Evolutionary conservation across 2,797 vertebrate species (phyloP).

Genomic region (Ctenopoma kingsleyae): DNA sequence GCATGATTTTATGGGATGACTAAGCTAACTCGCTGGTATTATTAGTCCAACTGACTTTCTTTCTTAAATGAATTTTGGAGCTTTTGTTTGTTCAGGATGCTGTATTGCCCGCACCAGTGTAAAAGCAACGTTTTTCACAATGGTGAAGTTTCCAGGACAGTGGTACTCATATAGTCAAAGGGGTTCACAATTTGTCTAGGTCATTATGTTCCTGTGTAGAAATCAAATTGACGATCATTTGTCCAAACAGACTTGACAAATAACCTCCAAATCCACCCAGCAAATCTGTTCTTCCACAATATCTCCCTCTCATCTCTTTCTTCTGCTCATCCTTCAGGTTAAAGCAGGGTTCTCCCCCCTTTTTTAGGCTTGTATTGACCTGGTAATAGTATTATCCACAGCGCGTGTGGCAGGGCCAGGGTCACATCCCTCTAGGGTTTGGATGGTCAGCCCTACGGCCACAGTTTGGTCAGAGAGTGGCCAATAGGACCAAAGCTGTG

Average conservation of each 20-base stretch:
- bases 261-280: conserved; percentile 41
- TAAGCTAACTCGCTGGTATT: conserved; percentile 23
- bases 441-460: conserved; percentile 78
- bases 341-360: conserved; percentile 38
- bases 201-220: conserved; percentile 33
- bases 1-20: conserved; percentile 27
- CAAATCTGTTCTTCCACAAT: conserved; percentile 52
- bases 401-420: conserved; percentile 84
- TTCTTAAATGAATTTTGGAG: conserved; percentile 2
- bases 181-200: conserved; percentile 22
- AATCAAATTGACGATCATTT: conserved; percentile 47
- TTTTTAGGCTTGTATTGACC: conserved; percentile 76
- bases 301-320: conserved; percentile 45
- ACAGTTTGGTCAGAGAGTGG: conserved; percentile 85
- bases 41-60: conserved; percentile 10
- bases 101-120: not conserved
- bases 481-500: conserved; percentile 87
- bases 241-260: conserved; percentile 55
- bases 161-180: conserved; percentile 6
- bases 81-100: conserved; percentile 9
- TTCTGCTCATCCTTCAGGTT: conserved; percentile 56
- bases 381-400: conserved; percentile 81
- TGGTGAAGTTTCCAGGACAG: conserved; percentile 4
- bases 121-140: not conserved
- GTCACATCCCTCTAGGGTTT: conserved; percentile 76